These are phyloP conservation scores for Phasianus colchicus DNA, from an alignment of 2,113 vertebrate species.

Conservation along the genomic window DNA sequence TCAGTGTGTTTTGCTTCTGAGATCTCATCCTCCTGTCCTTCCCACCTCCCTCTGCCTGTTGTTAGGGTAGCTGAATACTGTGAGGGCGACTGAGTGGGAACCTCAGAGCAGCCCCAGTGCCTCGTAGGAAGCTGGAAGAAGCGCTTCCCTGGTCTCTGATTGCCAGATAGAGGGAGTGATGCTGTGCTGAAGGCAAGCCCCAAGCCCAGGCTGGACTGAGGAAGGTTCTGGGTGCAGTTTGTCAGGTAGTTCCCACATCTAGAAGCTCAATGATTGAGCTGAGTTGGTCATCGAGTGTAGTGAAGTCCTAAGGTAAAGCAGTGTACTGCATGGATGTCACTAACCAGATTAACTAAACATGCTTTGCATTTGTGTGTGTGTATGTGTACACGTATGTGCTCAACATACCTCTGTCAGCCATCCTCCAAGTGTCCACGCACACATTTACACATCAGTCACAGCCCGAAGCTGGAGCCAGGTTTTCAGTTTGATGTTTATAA, in stretches of 20 bases:
- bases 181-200: not conserved
- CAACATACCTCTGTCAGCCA: not conserved
- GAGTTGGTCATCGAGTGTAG: not conserved
- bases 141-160: not conserved
- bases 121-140: not conserved
- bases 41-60: not conserved
- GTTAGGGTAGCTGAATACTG: not conserved
- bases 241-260: not conserved
- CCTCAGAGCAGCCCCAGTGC: not conserved
- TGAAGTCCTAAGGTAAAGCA: not conserved
- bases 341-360: not conserved
- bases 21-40: not conserved
- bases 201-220: not conserved
- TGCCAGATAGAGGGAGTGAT: not conserved
- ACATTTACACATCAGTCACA: not conserved
- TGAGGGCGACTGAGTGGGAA: not conserved
- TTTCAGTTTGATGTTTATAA: not conserved
- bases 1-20: not conserved
- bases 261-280: not conserved
- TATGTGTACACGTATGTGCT: not conserved
- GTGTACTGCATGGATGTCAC: not conserved
- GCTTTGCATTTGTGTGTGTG: not conserved
- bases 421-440: accelerated
- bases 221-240: not conserved
- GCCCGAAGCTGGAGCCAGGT: not conserved